Evolutionary conservation across 1,140 invertebrate genomes (phyloP), one percentile per base, ranked within the genome.

Genomic region (Sinonovacula constricta): DNA sequence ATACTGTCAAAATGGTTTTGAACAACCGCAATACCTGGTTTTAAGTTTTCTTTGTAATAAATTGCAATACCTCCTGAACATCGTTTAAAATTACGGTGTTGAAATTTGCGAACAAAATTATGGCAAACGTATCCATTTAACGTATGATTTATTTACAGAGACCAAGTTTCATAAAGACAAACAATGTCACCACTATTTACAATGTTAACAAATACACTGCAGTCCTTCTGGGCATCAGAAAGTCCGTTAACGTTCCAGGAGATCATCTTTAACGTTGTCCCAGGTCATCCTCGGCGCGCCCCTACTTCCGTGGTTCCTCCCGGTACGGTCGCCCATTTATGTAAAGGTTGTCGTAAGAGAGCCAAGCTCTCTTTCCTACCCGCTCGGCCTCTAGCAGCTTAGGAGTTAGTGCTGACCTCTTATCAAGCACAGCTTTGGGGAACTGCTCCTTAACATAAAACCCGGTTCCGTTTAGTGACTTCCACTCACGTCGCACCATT

Each of bases 381-480:
- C 15, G 14, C 10, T 33, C 30, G 3, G 66, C 66, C 28, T 53
- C 51, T 33, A 30, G 3, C 14, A 69, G n/a, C 22, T 45, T 53
- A 28, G 66, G 45, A 24, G 56, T 28, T 28, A 69, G 51, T 28
- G n/a, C 22, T 33, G 18, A 18, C 24, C 66, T 22, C 24, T 31
- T 45, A 54, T 53, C 51, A 22, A 22, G 28, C n/a, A 69, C 66
- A 14, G 28, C 66, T 31, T 69, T 54, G 7, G 45, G 66, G 34
- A 53, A 69, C 30, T 69, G 66, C 51, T 69, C 24, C 53, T 54
- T 45, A 7, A 69, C 28, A 53, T 15, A 56, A 33, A 51, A 69
- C 26, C 34, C 22, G 30, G 33, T 34, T 14, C 63, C 33, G 22
- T 66, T 31, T 49, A 39, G 33, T 22, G 36, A 26, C 33, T 30